A percentile compares a stretch with the other conserved stretches of the same genome.
phyloP scores from a whole-genome alignment of 2,113 vertebrate genomes.

The Hippocampus guttulatus region DNA sequence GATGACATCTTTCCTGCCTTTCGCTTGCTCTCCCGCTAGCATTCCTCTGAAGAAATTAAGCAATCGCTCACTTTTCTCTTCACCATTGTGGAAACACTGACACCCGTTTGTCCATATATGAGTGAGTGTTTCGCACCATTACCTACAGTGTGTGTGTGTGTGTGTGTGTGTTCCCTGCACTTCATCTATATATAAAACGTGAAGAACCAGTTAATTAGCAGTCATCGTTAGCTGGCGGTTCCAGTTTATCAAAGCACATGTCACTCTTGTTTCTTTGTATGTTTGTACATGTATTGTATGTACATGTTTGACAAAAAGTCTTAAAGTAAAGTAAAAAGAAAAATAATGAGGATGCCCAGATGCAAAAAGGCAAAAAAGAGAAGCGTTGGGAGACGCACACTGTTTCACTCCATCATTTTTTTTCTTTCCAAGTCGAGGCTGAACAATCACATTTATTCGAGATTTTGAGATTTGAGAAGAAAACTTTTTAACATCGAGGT shows the following conservation, averaged over 20 bases:
- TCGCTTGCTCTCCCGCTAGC: constrained; percentile 34
- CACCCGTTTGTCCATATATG: constrained; percentile 5
- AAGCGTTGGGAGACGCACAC: constrained; percentile 37
- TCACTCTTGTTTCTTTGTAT: constrained; percentile 27
- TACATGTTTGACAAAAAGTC: constrained; percentile 26
- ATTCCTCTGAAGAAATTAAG: constrained; percentile 41
- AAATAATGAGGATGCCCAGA: constrained; percentile 27
- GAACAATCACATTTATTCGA: background rate
- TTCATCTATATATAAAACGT: constrained; percentile 34
- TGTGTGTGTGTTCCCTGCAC: constrained; percentile 21
- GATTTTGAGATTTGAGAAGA: background rate
- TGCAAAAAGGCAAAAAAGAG: constrained; percentile 7
- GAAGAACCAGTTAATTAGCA: constrained; percentile 12
- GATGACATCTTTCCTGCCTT: constrained; percentile 56
- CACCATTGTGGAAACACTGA: constrained; percentile 14
- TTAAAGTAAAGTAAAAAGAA: constrained; percentile 5
- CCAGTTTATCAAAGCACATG: constrained; percentile 30
- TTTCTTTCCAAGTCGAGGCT: background rate
- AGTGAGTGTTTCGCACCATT: constrained; percentile 4
- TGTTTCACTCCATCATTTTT: constrained; percentile 23
- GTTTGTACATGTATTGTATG: too few species aligned
- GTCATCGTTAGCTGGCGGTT: constrained; percentile 40
- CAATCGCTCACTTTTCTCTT: constrained; percentile 48
- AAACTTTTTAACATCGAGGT: constrained; percentile 12
- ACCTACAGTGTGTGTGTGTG: constrained; percentile 1